Base-by-base conservation (phyloP, 2,797 vertebrate genomes). In the Gadopsis bispinosus region DNA sequence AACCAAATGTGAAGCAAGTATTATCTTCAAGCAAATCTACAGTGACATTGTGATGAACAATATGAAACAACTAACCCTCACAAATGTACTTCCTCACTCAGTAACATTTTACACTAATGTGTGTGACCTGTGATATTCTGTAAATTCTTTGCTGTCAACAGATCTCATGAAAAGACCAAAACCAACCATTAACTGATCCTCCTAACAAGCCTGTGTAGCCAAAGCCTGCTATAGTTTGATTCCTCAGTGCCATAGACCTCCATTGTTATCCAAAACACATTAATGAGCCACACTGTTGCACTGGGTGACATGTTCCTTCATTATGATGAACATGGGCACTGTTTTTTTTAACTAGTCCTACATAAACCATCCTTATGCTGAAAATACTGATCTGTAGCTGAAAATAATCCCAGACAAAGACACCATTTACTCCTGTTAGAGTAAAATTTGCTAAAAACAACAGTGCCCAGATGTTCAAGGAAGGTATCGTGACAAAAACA, bases 41-140 rank as follows among this genome's bases (percentile, higher is more conserved):
- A 45, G 31, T 3, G 10, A 29, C 41, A 54, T 16, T 53, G 58
- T 17, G 11, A 58, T 43, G 1, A 12, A 56, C 20, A 41, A 68
- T 54, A 50, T 26, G 10, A 56, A 64, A 69, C 22, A 56, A 68
- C 53, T 54, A 58, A 67, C 6, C 14, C 33, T 37, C 5, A 54
- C 8, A 55, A 79, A 74, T 70, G 39, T 0, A 54, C 69, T 66
- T 66, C 51, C 6, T 22, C 22, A 19, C 22, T 33, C 22, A 56
- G 1, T 75, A 64, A n/a, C 0, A 45, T 73, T 75, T 67, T 13
- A 66, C 33, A 50, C 1, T 64, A 47, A 37, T 48, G 7, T 35
- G 7, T 71, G 22, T 47, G n/a, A 59, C 14, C n/a, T 22, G 4
- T 41, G 13, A 70, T 39, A 54, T 17, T 56, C 29, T 10, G 4